Percentiles rank a stretch among this genome's conserved stretches.
Conservation (phyloP, 2,888 invertebrate genomes). For the Agapostemon virescens region DNA sequence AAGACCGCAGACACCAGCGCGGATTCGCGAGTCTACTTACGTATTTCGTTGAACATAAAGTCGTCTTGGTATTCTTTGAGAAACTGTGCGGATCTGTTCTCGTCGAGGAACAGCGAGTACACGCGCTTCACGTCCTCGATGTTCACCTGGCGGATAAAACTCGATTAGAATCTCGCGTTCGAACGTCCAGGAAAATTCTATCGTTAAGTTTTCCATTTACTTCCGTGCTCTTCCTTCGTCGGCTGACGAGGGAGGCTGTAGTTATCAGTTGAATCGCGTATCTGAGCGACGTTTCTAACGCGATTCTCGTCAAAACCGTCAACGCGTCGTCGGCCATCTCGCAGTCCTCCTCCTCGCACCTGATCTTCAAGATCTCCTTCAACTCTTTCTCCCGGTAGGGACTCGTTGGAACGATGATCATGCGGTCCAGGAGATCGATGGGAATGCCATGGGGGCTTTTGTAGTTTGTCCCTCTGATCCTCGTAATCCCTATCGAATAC, state of each 20-base stretch:
- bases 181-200: not conserved
- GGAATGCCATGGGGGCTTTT: constrained; percentile 98
- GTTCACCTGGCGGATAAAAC: constrained; percentile 82
- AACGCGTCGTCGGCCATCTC: constrained; percentile 95
- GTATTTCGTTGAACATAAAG: constrained; percentile 92
- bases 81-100: constrained; percentile 95
- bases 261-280: constrained; percentile 99
- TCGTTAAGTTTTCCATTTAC: constrained; percentile 78
- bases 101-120: constrained; percentile 96
- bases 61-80: constrained; percentile 97
- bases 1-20: too few species aligned
- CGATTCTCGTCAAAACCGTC: constrained; percentile 94
- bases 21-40: constrained; percentile 64
- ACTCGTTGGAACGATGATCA: constrained; percentile 95
- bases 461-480: constrained; percentile 96
- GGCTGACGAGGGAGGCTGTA: constrained; percentile 95
- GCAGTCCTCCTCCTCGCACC: constrained; percentile 99
- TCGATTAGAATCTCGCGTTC: not conserved
- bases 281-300: constrained; percentile 94
- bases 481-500: constrained; percentile 87
- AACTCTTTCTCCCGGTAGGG: constrained; percentile 94
- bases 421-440: constrained; percentile 95
- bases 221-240: constrained; percentile 92
- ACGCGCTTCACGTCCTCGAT: constrained; percentile 97
- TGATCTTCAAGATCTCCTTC: constrained; percentile 94